Evolutionary conservation across 2,113 vertebrate genomes (phyloP).

Genomic region (Gobius niger): DNA sequence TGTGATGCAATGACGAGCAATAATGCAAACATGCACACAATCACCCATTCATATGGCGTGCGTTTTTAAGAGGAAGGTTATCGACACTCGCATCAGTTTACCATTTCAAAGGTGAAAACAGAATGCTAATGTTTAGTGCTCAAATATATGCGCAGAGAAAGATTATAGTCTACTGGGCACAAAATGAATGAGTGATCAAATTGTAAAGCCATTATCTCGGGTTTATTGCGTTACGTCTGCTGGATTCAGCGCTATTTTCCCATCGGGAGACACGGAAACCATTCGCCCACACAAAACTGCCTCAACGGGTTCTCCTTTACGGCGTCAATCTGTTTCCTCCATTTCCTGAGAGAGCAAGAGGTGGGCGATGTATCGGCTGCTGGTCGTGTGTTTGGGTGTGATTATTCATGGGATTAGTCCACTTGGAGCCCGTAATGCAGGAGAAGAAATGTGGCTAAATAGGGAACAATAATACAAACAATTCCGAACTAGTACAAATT

Average conservation of each 20-base stretch:
- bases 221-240: conserved; percentile 18
- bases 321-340: conserved; percentile 8
- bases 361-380: too few species aligned
- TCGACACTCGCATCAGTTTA: not conserved
- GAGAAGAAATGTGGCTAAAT: too few species aligned
- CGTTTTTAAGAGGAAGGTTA: not conserved
- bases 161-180: not conserved
- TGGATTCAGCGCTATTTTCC: not conserved
- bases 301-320: not conserved
- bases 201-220: conserved; percentile 7
- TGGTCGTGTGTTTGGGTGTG: too few species aligned
- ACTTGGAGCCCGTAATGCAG: too few species aligned
- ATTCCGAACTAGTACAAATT: too few species aligned
- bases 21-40: not conserved
- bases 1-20: not conserved
- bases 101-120: not conserved
- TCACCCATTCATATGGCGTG: not conserved
- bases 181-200: not conserved
- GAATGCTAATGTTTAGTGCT: not conserved
- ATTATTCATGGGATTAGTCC: too few species aligned
- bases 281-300: not conserved
- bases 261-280: not conserved
- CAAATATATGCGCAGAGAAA: not conserved
- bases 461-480: too few species aligned
- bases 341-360: conserved; percentile 1